phyloP scores from a whole-genome alignment of 2,888 invertebrate genomes.

The Eustalomyia histrio region DNA sequence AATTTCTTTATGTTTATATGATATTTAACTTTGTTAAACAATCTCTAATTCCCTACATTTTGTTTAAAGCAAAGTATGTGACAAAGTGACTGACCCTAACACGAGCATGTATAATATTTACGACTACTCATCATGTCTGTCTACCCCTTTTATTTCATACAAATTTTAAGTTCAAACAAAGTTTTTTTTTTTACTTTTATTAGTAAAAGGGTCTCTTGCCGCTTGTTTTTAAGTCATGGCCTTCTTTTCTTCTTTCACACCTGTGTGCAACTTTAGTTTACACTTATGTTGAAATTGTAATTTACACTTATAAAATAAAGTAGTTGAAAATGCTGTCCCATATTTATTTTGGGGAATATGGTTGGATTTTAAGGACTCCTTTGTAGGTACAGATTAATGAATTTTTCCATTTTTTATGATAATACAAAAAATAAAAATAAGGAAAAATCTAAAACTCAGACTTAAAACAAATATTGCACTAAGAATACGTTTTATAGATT shows the following conservation, averaged over 20 bases:
- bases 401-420: too few relatives aligned
- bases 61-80: slow-evolving; percentile 5
- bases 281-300: neutral
- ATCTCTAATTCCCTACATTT: slow-evolving; percentile 9
- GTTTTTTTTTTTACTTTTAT: neutral
- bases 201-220: neutral
- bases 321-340: too few relatives aligned
- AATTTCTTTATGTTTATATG: neutral
- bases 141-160: neutral
- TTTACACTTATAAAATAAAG: too few relatives aligned
- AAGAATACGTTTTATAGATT: too few relatives aligned
- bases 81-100: slow-evolving; percentile 33
- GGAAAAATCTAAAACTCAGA: too few relatives aligned
- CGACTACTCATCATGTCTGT: neutral
- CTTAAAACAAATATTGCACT: too few relatives aligned
- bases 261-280: neutral
- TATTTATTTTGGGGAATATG: too few relatives aligned
- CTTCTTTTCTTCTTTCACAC: slow-evolving; percentile 10
- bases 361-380: too few relatives aligned
- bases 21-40: neutral
- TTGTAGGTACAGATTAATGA: too few relatives aligned
- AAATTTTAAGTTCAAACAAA: slow-evolving; percentile 2
- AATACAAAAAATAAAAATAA: too few relatives aligned
- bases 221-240: slow-evolving; percentile 1
- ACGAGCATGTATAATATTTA: neutral